A percentile compares a stretch with the other conserved stretches of the same genome.
These are phyloP conservation scores for Sussaba pulchella DNA, from an alignment of 2,888 invertebrate genomes.

Conservation along the genomic window DNA sequence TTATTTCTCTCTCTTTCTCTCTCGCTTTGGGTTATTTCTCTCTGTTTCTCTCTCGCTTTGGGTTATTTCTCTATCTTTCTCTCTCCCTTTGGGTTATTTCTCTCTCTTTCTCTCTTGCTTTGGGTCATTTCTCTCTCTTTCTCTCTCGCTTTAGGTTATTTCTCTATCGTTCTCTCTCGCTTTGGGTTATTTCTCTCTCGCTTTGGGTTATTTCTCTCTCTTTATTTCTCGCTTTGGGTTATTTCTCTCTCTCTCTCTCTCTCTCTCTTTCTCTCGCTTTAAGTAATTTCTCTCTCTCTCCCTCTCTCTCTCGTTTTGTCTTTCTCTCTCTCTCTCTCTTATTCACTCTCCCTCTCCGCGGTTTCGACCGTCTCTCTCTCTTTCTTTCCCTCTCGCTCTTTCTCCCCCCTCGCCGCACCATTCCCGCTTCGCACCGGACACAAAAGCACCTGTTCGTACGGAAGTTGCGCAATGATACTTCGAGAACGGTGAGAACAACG, in stretches of 20 bases:
- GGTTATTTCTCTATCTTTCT: too few relatives aligned
- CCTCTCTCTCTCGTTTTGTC: conserved; percentile 13
- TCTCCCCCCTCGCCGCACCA: not conserved
- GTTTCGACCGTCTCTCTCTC: not conserved
- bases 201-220: not conserved
- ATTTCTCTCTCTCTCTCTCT: not conserved
- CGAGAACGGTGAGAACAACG: conserved; percentile 45
- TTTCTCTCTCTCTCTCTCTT: conserved; percentile 6
- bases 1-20: conserved; percentile 31
- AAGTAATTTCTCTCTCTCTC: conserved; percentile 13
- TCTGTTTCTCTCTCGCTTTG: conserved; percentile 3
- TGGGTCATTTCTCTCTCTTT: not conserved
- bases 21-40: too few relatives aligned
- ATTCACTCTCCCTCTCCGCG: not conserved
- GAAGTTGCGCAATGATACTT: conserved; percentile 66
- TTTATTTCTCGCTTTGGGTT: too few relatives aligned
- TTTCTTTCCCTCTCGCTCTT: conserved; percentile 17
- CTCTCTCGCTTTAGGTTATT: too few relatives aligned
- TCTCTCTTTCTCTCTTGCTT: not conserved
- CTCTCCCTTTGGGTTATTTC: not conserved
- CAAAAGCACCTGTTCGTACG: conserved; percentile 57
- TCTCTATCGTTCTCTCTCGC: conserved; percentile 20
- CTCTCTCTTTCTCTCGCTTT: conserved; percentile 29
- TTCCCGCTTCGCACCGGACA: conserved; percentile 19
- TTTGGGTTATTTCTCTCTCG: conserved; percentile 14